Percentiles rank a stretch among this genome's conserved stretches.
Evolutionary conservation across 1,140 invertebrate species (phyloP).

Genomic region (Tetramorium parvispinum): DNA sequence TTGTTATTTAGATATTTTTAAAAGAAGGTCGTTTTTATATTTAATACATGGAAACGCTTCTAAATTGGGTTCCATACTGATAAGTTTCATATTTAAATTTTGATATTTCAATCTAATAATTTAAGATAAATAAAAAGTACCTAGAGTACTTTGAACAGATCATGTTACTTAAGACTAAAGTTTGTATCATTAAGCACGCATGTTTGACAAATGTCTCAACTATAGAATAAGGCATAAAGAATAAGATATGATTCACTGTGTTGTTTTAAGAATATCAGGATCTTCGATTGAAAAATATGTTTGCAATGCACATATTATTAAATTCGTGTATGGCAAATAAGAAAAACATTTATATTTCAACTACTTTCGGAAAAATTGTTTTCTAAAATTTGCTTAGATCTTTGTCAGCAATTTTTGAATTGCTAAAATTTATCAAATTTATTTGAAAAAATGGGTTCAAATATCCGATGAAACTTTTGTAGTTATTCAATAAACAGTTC

Average conservation of each 20-base stretch:
- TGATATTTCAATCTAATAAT: not conserved
- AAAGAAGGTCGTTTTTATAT: not conserved
- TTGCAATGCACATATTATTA: not conserved
- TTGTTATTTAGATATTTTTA: not conserved
- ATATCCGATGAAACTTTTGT: not conserved
- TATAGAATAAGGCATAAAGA: not conserved
- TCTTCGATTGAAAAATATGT: not conserved
- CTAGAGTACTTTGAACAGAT: not conserved
- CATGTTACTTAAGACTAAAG: constrained; percentile 10
- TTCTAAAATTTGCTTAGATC: not conserved
- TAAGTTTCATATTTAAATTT: constrained; percentile 10
- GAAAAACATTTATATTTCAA: not conserved
- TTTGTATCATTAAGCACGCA: not conserved
- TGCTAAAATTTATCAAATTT: not conserved
- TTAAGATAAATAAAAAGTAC: not conserved
- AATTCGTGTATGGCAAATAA: not conserved
- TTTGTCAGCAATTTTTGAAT: not conserved
- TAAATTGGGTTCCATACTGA: too few relatives aligned
- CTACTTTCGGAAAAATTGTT: not conserved
- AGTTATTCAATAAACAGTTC: not conserved
- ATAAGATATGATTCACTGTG: not conserved
- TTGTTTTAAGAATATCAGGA: not conserved
- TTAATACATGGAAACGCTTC: not conserved
- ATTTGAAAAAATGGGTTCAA: not conserved
- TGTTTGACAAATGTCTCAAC: not conserved